A percentile compares a stretch with the other conserved stretches of the same genome.
Conservation (phyloP, 2,888 invertebrate genomes). For the Meta bourneti region DNA sequence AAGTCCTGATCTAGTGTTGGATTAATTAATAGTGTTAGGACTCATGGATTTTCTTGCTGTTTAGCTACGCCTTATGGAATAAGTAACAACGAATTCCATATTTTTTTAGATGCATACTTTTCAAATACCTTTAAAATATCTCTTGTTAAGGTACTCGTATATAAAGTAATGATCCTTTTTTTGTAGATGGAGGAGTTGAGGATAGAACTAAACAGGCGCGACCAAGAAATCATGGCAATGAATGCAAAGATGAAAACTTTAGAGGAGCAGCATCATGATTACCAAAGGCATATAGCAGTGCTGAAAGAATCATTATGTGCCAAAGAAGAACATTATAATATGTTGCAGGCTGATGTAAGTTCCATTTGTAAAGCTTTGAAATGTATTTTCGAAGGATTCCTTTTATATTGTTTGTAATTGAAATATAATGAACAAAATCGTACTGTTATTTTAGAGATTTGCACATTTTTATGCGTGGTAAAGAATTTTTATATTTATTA, state of each 20-base stretch:
- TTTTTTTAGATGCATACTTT: too few species aligned
- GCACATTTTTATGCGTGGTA: too few species aligned
- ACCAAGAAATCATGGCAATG: conserved; percentile 97
- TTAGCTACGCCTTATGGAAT: too few species aligned
- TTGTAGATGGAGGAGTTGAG: conserved; percentile 97
- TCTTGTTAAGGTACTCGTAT: too few species aligned
- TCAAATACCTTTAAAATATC: neutral
- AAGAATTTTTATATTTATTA: too few species aligned
- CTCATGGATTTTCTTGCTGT: too few species aligned
- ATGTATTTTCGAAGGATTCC: neutral
- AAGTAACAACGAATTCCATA: too few species aligned
- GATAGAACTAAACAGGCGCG: conserved; percentile 95
- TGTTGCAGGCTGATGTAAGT: conserved; percentile 96
- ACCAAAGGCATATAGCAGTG: conserved; percentile 97
- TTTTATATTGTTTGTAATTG: neutral
- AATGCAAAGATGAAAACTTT: conserved; percentile 98
- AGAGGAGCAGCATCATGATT: conserved; percentile 98
- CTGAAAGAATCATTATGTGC: conserved; percentile 98
- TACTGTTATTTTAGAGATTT: too few species aligned
- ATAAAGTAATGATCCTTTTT: neutral
- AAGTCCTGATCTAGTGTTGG: too few species aligned
- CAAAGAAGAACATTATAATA: conserved; percentile 98
- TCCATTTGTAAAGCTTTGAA: neutral
- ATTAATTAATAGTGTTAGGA: too few species aligned
- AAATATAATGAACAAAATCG: neutral